Conservation (phyloP, 2,113 vertebrate species). For the Pluvialis apricaria region DNA sequence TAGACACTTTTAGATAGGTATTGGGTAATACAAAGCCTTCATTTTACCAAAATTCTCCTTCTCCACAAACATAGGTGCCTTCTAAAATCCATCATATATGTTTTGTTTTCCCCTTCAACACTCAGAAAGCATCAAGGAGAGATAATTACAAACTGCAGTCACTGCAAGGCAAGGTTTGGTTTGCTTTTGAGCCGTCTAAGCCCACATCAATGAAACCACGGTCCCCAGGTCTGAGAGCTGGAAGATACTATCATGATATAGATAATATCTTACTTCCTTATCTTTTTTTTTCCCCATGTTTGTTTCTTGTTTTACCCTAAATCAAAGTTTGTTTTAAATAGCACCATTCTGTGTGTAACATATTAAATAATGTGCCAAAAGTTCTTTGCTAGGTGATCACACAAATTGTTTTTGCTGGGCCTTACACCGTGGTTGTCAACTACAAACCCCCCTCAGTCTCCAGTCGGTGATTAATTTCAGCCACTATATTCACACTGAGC, state of each 20-base stretch:
- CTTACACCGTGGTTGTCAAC: background rate
- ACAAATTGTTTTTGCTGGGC: background rate
- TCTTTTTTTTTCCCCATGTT: fast-evolving
- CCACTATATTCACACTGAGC: background rate
- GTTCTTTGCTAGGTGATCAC: background rate
- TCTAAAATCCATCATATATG: background rate
- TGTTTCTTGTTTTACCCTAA: background rate
- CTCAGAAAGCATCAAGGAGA: background rate
- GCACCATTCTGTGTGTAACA: fast-evolving
- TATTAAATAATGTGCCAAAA: background rate
- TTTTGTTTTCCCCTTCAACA: background rate
- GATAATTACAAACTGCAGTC: background rate
- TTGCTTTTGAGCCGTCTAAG: background rate
- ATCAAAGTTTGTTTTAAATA: background rate
- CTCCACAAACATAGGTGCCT: background rate
- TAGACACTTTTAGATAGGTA: background rate
- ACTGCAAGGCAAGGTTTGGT: background rate
- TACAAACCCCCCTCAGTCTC: background rate
- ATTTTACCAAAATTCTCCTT: background rate
- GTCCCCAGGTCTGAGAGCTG: background rate
- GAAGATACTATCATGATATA: fast-evolving
- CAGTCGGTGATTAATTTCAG: background rate
- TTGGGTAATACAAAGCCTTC: background rate
- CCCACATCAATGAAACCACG: background rate
- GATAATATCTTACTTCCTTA: background rate